These are phyloP conservation scores for Penaeus chinensis DNA, from an alignment of 1,140 invertebrate species.

Conservation along the genomic window DNA sequence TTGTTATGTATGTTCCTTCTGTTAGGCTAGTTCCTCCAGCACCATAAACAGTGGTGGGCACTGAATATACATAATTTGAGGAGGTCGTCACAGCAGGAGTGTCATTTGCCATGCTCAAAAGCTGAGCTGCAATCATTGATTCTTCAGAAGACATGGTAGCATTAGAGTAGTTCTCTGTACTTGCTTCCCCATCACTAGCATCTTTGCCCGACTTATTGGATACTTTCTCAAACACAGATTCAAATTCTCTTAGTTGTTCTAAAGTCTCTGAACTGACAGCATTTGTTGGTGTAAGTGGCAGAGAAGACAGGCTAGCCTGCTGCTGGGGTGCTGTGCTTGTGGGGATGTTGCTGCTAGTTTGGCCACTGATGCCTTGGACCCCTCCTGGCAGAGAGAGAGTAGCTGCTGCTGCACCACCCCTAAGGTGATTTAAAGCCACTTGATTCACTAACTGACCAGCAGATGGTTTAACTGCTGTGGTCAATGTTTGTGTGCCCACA, in stretches of 20 bases:
- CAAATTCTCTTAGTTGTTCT: constrained; percentile 83
- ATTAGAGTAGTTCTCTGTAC: constrained; percentile 52
- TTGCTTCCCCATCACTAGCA: constrained; percentile 67
- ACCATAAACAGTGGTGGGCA: constrained; percentile 66
- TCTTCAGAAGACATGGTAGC: constrained; percentile 62
- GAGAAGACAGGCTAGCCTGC: constrained; percentile 48
- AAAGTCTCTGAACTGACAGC: constrained; percentile 75
- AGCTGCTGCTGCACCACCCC: constrained; percentile 48
- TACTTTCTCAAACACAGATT: constrained; percentile 81
- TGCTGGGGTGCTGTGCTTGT: constrained; percentile 17
- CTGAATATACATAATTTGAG: constrained; percentile 66
- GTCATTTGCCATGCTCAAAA: constrained; percentile 63
- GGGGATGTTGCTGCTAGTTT: constrained; percentile 33
- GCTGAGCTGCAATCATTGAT: constrained; percentile 64
- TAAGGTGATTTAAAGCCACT: constrained; percentile 62
- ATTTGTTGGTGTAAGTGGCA: constrained; percentile 68
- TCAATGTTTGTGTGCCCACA: constrained; percentile 63
- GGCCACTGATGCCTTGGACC: constrained; percentile 40
- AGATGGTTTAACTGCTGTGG: constrained; percentile 62
- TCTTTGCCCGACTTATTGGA: constrained; percentile 72
- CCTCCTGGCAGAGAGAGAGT: constrained; percentile 47
- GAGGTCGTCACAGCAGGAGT: constrained; percentile 64
- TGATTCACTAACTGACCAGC: constrained; percentile 63
- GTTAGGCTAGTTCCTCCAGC: constrained; percentile 47
- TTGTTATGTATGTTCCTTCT: constrained; percentile 59